Conservation (phyloP, 2,797 vertebrate species). For the Enteromius mattozi region DNA sequence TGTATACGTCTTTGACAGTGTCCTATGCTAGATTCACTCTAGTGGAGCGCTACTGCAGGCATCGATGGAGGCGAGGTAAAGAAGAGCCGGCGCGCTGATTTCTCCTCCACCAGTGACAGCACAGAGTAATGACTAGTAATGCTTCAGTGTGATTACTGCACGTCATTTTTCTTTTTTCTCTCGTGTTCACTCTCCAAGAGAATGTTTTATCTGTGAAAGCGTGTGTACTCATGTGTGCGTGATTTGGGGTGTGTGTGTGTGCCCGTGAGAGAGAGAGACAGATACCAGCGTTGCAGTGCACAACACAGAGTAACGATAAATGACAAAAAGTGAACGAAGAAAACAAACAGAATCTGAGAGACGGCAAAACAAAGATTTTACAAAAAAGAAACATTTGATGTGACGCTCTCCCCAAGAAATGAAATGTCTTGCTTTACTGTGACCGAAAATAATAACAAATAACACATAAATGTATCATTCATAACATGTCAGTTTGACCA, state of each 20-base stretch:
- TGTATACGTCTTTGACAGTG: slow-evolving; percentile 34
- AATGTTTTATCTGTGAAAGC: slow-evolving; percentile 70
- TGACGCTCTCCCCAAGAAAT: neutral
- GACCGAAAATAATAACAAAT: neutral
- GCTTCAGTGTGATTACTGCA: slow-evolving; percentile 72
- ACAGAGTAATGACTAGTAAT: slow-evolving; percentile 74
- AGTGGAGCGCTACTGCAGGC: slow-evolving; percentile 54
- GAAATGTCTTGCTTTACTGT: slow-evolving; percentile 9
- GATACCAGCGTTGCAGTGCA: neutral
- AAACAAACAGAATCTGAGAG: slow-evolving; percentile 27
- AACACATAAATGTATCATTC: slow-evolving; percentile 1
- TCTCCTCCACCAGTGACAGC: slow-evolving; percentile 69
- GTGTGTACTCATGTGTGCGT: slow-evolving; percentile 49
- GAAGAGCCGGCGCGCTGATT: slow-evolving; percentile 61
- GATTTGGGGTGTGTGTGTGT: slow-evolving; percentile 34
- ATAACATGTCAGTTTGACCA: neutral
- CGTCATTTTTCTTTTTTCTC: slow-evolving; percentile 77
- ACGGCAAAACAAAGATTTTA: slow-evolving; percentile 1
- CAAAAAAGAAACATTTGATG: neutral
- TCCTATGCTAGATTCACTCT: slow-evolving; percentile 61
- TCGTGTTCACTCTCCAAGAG: slow-evolving; percentile 74
- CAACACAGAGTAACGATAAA: slow-evolving; percentile 16
- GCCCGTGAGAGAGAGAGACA: slow-evolving; percentile 6
- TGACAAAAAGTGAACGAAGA: slow-evolving; percentile 25
- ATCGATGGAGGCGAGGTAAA: slow-evolving; percentile 55